These are phyloP conservation scores for Sceliomorpha sp. DNA, from an alignment of 2,888 invertebrate genomes.

Conservation along the genomic window DNA sequence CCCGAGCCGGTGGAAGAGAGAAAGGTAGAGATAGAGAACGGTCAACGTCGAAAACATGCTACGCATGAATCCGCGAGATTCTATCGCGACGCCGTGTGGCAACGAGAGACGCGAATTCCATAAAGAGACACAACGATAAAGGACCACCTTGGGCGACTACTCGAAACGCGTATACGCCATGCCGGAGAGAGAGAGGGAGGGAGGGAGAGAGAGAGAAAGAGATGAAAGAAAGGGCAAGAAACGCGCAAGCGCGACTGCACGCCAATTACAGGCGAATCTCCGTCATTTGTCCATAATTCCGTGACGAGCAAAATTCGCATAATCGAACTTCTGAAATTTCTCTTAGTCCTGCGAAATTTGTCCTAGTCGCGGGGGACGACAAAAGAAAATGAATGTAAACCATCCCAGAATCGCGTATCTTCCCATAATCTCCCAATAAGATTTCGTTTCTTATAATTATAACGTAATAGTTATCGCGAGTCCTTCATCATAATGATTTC, in stretches of 20 bases:
- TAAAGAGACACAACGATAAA: conserved; percentile 25
- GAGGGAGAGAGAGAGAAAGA: no score
- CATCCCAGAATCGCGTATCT: no score
- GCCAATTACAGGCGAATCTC: no score
- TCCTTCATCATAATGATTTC: conserved; percentile 14
- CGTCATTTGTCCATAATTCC: no score
- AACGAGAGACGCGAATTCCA: conserved; percentile 25
- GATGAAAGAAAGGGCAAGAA: no score
- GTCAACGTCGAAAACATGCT: conserved; percentile 16
- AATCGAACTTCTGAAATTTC: no score
- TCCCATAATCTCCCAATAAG: no score
- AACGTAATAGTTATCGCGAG: conserved; percentile 20
- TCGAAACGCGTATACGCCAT: no score
- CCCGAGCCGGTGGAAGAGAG: conserved; percentile 10
- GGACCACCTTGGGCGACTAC: conserved; percentile 19
- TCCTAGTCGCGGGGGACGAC: neutral
- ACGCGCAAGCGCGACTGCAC: no score
- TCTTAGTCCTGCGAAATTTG: neutral
- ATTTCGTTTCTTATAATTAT: conserved; percentile 26
- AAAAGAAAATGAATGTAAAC: no score
- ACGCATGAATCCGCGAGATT: conserved; percentile 24
- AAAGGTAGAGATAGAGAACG: conserved; percentile 4
- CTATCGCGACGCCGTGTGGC: conserved; percentile 21
- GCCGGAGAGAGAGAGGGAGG: conserved; percentile 6
- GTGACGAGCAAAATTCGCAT: no score